Evolutionary conservation across 2,113 vertebrate genomes (phyloP), one percentile per base, ranked within the genome.

Genomic region (Oenanthe oenanthe): DNA sequence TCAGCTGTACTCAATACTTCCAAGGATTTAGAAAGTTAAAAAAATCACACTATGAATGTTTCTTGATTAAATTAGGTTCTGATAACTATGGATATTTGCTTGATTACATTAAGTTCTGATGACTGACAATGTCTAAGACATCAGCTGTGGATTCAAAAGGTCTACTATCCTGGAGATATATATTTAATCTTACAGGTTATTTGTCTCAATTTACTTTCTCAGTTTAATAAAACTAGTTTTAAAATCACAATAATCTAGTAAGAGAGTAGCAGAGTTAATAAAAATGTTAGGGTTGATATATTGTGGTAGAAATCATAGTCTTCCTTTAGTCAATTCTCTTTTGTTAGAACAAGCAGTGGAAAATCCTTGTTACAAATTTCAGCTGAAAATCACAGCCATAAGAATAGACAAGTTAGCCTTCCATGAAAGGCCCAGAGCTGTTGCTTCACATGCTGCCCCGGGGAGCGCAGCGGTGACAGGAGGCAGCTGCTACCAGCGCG

Each of bases 331-430:
- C 54, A 9, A n/a, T 42, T 92, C 48, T 71, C 48, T 68, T 88
- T 51, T 25, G 31, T 80, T 85, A 75, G 66, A 84, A 93, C 42
- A 34, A 70, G 58, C 38, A 58, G 50, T 57, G 36, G 67, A 81
- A 92, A 95, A 56, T 42, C 29, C 40, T 85, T 79, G 48, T 63
- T 50, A 76, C 47, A 53, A 68, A 91, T 58, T 91, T 91, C 34
- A 65, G 9, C 14, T 80, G 65, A 36, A 75, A 58, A 58, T 82
- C 14, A 38, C 12, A 28, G 53, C 40, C 1, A 3, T 26, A 50
- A 70, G 43, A 85, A 57, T 65, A 62, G 61, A 78, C 1, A 34
- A 75, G 45, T 28, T 8, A 63, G 31, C 29, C 36, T 85, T 60
- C 62, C 31, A 15, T 4, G 51, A 70, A 74, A 34, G 57, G 9